Base-by-base conservation (phyloP, 2,113 vertebrate genomes). In the Cyphomyrus plagiostoma region DNA sequence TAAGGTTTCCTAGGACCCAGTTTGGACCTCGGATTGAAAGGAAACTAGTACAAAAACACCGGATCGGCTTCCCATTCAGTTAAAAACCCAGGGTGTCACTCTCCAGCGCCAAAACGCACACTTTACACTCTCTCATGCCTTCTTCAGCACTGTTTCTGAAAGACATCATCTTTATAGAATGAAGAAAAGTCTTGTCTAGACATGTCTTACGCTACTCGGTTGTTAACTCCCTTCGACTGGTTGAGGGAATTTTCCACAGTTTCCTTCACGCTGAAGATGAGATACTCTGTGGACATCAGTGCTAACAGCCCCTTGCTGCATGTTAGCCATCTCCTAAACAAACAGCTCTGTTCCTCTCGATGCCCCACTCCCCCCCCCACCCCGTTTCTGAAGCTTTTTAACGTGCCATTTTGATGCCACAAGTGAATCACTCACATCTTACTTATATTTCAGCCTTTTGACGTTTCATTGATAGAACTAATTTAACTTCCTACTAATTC, bases 101-200 rank as follows among this genome's bases (percentile, higher is more conserved):
- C 49, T 48, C 39, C 19, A 46, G 42, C 48, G 35, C 42, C 82
- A 48, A 9, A 35, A 39, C 13, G 45, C 74, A 80, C 6, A 48
- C 19, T 48, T 35, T 84, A 17, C 26, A 84, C 35, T 9, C 35
- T 21, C 82, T 4, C 26, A 52, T 46, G n/a, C 26, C 48, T 52
- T n/a, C 49, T 52, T 30, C 46, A 86, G 19, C 74, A 17, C 74
- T 39, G 15, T 23, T 86, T 8, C n/a, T 86, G 49, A 30, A 52
- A 11, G n/a, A 86, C 85, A 48, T 26, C 26, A 52, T 87, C 50
- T 87, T 87, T 17, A 87, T 3, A 53, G 50, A 87, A 87, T 84
- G 82, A 84, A 84, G 82, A 45, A 84, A 48, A 84, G 42, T 84
- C 82, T 84, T 35, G 85, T 87, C 49, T 53, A 53, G 85, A 39